phyloP scores from a whole-genome alignment of 2,888 invertebrate genomes.

The Acheta domesticus region DNA sequence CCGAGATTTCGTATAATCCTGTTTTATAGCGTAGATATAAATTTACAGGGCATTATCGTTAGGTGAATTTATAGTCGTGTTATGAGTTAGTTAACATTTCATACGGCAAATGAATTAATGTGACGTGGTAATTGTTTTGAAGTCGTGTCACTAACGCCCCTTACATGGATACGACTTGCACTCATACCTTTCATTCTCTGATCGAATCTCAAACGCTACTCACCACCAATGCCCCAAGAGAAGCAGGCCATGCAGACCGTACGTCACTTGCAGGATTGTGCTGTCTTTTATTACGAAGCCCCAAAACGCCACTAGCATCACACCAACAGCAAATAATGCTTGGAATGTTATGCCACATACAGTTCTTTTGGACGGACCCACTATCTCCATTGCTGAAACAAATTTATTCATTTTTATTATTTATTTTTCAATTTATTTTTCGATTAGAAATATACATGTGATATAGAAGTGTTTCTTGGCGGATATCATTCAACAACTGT shows the following conservation, averaged over 20 bases:
- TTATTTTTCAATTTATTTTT: no score
- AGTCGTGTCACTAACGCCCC: no score
- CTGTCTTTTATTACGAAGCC: constrained; percentile 71
- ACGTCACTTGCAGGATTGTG: constrained; percentile 70
- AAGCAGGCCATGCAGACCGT: constrained; percentile 70
- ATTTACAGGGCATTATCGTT: no score
- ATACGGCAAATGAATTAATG: no score
- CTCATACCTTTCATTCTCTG: no score
- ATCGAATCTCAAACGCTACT: constrained; percentile 31
- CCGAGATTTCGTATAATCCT: no score
- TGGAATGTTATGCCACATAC: constrained; percentile 77
- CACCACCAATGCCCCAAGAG: constrained; percentile 69
- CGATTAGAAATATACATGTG: constrained; percentile 23
- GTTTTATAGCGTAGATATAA: no score
- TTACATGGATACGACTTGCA: no score
- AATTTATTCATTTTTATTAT: constrained; percentile 53
- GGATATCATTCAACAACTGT: no score
- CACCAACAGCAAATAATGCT: constrained; percentile 72
- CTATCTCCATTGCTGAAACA: constrained; percentile 75
- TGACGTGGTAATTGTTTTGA: no score
- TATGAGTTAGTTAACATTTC: no score
- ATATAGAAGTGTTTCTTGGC: not conserved
- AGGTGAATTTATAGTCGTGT: no score
- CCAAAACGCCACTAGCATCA: constrained; percentile 81
- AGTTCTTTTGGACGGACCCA: constrained; percentile 75